These are phyloP conservation scores for Bubalus kerabau DNA, from an alignment of 2,113 vertebrate species.

Conservation along the genomic window DNA sequence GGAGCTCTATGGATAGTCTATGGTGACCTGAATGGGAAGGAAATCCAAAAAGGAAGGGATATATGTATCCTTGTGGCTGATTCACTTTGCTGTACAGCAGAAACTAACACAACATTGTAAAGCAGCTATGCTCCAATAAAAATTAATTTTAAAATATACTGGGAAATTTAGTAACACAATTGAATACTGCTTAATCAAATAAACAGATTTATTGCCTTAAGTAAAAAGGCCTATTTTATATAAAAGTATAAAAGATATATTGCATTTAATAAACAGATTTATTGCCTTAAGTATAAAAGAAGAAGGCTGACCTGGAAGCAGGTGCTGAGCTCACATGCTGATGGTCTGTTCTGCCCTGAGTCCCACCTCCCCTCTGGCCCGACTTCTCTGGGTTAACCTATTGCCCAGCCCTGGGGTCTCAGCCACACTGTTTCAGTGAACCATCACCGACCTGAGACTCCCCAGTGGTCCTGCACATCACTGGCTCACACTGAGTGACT, in stretches of 20 bases:
- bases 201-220: not conserved
- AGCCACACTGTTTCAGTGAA: not conserved
- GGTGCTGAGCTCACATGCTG: not conserved
- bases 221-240: not conserved
- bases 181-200: not conserved
- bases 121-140: not conserved
- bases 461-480: not conserved
- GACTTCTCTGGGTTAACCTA: not conserved
- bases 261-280: not conserved
- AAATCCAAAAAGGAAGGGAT: not conserved
- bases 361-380: not conserved
- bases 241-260: not conserved
- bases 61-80: not conserved
- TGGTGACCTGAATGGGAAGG: not conserved
- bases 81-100: not conserved
- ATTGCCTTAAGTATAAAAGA: not conserved
- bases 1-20: not conserved
- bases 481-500: not conserved
- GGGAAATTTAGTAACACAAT: not conserved
- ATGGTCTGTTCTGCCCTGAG: fast-evolving
- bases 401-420: not conserved
- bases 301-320: not conserved
- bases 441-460: not conserved
- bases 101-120: not conserved
- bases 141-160: not conserved